Conservation (phyloP, 2,888 invertebrate species). For the Stomorhina lunata region DNA sequence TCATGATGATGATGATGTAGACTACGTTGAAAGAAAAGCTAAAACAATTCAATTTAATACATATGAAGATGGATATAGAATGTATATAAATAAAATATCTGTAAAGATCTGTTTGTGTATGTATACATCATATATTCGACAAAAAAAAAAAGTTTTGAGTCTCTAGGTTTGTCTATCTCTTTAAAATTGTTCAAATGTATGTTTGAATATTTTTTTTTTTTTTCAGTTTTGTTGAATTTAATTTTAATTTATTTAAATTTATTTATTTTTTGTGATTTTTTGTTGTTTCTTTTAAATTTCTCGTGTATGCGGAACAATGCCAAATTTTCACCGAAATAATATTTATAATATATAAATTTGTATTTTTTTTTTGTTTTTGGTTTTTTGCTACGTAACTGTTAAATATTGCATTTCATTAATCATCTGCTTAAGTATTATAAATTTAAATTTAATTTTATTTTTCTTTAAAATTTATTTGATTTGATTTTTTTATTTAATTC, state of each 20-base stretch:
- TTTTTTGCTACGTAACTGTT: slow-evolving; percentile 61
- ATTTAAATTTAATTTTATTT: slow-evolving; percentile 25
- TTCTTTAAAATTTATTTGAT: neutral
- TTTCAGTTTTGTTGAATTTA: slow-evolving; percentile 20
- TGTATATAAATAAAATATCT: slow-evolving; percentile 45
- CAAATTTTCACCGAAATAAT: slow-evolving; percentile 60
- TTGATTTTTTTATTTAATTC: neutral
- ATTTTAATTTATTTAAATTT: slow-evolving; percentile 35
- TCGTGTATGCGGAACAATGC: slow-evolving; percentile 62
- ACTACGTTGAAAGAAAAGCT: neutral
- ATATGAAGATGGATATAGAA: slow-evolving; percentile 26
- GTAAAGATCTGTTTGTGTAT: slow-evolving; percentile 17
- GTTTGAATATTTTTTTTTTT: neutral
- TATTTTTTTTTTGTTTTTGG: slow-evolving; percentile 28
- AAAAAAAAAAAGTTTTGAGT: neutral
- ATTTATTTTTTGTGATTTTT: neutral
- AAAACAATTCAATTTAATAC: slow-evolving; percentile 29
- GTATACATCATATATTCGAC: neutral
- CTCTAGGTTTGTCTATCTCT: neutral
- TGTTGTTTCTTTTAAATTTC: slow-evolving; percentile 17
- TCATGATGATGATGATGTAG: neutral
- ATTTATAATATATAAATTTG: slow-evolving; percentile 32
- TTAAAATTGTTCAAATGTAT: neutral
- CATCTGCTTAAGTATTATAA: slow-evolving; percentile 30
- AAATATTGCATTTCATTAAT: slow-evolving; percentile 59